A percentile compares a stretch with the other conserved stretches of the same genome.
Evolutionary conservation across 2,888 invertebrate genomes (phyloP).

Genomic region (Meta bourneti): DNA sequence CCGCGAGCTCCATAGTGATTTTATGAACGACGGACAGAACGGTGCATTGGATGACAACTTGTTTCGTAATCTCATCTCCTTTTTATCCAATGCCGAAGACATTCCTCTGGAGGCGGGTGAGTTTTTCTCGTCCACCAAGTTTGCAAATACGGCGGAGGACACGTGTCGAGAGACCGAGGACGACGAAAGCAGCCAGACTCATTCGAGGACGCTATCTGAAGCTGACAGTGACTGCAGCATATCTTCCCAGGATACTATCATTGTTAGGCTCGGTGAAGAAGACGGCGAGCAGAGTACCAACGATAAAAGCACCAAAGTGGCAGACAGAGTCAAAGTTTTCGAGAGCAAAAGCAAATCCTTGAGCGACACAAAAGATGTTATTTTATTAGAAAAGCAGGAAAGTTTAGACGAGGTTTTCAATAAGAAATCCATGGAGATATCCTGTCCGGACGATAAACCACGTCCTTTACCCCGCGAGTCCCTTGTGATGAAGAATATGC

Average conservation of each 20-base stretch:
- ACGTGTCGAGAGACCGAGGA: slow-evolving; percentile 31
- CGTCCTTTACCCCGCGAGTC: slow-evolving; percentile 57
- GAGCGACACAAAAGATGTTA: neutral
- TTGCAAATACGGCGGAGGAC: slow-evolving; percentile 3
- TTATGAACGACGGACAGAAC: slow-evolving; percentile 25
- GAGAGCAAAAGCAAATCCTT: neutral
- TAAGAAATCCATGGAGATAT: slow-evolving; percentile 1
- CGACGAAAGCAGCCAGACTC: slow-evolving; percentile 54
- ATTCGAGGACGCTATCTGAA: slow-evolving; percentile 69
- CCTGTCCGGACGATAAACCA: neutral
- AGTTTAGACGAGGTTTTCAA: slow-evolving; percentile 61
- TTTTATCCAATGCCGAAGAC: slow-evolving; percentile 21
- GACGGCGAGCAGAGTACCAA: slow-evolving; percentile 20
- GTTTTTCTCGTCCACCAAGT: slow-evolving; percentile 54
- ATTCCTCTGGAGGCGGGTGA: slow-evolving; percentile 31
- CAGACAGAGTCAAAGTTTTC: slow-evolving; percentile 9
- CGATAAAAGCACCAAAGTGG: neutral
- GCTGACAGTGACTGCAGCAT: slow-evolving; percentile 77
- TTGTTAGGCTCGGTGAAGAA: slow-evolving; percentile 70
- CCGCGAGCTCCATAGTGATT: slow-evolving; percentile 54
- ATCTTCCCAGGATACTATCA: slow-evolving; percentile 78
- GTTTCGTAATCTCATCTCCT: slow-evolving; percentile 57
- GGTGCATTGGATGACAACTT: slow-evolving; percentile 52
- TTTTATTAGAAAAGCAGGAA: slow-evolving; percentile 10
- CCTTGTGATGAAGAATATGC: slow-evolving; percentile 30